These are phyloP conservation scores for Amblyopsis hoosieri DNA, from an alignment of 2,797 vertebrate species.

Conservation along the genomic window DNA sequence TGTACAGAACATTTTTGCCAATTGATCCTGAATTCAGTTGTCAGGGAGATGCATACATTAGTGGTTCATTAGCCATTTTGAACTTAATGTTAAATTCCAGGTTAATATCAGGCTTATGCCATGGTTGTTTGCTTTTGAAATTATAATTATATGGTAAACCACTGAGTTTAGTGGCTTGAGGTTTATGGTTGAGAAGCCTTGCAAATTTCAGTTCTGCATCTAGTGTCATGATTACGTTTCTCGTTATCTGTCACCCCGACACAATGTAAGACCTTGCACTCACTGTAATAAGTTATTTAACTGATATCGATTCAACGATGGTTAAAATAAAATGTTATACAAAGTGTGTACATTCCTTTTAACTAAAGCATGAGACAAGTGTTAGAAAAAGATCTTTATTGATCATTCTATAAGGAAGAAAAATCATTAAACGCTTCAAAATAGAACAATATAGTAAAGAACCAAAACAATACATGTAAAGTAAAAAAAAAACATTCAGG, in stretches of 20 bases:
- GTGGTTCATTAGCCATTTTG: too few relatives aligned
- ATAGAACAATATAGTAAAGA: too few relatives aligned
- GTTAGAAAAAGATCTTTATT: too few relatives aligned
- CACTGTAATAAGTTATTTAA: conserved; percentile 83
- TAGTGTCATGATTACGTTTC: conserved; percentile 56
- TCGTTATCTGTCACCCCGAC: conserved; percentile 65
- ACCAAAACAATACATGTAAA: background rate
- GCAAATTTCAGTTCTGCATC: conserved; percentile 65
- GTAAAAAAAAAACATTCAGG: conserved; percentile 40
- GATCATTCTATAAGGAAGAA: too few relatives aligned
- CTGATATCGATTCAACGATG: conserved; percentile 85
- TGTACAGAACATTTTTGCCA: conserved; percentile 52
- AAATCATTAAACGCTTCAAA: too few relatives aligned
- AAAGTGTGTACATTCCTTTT: conserved; percentile 33
- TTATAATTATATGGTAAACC: too few relatives aligned
- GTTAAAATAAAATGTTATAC: conserved; percentile 75
- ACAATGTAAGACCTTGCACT: conserved; percentile 76
- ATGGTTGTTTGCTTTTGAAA: too few relatives aligned
- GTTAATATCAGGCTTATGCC: too few relatives aligned
- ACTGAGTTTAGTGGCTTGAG: conserved; percentile 48
- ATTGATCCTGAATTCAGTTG: background rate
- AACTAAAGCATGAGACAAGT: conserved; percentile 6
- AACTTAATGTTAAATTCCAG: too few relatives aligned
- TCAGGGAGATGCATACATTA: too few relatives aligned
- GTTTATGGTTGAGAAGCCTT: conserved; percentile 55